These are phyloP conservation scores for Catalaphyllia jardinei DNA, from an alignment of 64 coral and sea anemone genomes.

Conservation along the genomic window DNA sequence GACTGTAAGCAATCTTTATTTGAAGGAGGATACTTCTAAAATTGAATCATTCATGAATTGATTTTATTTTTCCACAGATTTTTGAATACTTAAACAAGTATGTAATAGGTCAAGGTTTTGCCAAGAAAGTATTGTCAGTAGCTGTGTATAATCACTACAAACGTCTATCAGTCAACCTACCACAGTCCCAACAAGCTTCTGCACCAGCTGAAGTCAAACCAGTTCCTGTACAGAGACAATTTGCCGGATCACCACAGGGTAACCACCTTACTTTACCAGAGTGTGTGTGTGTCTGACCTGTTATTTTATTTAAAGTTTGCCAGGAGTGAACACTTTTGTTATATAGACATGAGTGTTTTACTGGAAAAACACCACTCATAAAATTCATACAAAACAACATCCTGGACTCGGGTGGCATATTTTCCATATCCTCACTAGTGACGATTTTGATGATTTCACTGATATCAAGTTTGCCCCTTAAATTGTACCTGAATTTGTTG, in stretches of 20 bases:
- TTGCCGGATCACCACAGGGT: constrained; percentile 76
- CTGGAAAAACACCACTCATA: not conserved
- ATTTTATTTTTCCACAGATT: constrained; percentile 59
- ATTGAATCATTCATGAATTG: not conserved
- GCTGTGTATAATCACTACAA: constrained; percentile 99
- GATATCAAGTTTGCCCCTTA: too few relatives aligned
- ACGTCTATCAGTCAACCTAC: constrained; percentile 86
- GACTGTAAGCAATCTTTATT: too few relatives aligned
- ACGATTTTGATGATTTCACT: too few relatives aligned
- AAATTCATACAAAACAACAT: too few relatives aligned
- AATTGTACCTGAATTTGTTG: too few relatives aligned
- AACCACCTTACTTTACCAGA: not conserved
- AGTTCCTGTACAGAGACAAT: constrained; percentile 70
- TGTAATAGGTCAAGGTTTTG: constrained; percentile 92
- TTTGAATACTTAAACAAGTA: constrained; percentile 96
- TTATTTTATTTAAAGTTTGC: not conserved
- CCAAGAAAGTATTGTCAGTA: constrained; percentile 95
- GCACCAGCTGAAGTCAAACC: constrained; percentile 78
- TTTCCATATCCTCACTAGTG: too few relatives aligned
- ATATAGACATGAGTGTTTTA: not conserved
- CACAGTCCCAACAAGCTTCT: constrained; percentile 42
- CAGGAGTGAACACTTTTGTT: too few relatives aligned
- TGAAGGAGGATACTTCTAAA: too few relatives aligned
- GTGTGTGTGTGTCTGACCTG: not conserved
- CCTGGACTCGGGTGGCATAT: too few relatives aligned